Base-by-base conservation (phyloP, 2,888 invertebrate species). In the Hermodice carunculata region DNA sequence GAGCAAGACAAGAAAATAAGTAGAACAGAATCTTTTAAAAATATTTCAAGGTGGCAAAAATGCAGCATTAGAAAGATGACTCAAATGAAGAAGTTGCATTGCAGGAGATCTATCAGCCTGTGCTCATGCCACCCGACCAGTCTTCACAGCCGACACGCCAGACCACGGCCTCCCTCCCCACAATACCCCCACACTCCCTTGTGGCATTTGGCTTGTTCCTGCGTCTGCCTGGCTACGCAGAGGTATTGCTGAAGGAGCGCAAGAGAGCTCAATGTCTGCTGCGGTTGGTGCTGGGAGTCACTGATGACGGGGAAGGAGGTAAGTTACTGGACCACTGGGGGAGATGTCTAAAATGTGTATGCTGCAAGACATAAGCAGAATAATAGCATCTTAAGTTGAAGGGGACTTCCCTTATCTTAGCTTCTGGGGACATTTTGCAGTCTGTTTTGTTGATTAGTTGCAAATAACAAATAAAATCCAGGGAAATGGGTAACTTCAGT, bases 281-380 rank as follows among this genome's bases (percentile, higher is more conserved):
- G 70, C 88, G 96, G 4, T 88, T 97, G 54, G 92, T 95, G 37
- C 89, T 97, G 24, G 97, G 96, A 1, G 95, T 95, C 5, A 92
- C 94, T 2, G 94, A 95, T 78, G 95, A 96, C 81, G 95, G 95
- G 51, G 94, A 95, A 87, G 95, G 95, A 84, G 92, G 92, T 92
- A 78, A 88, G 89, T 44, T 17, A n/a, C n/a, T n/a, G n/a, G n/a
- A n/a, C n/a, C n/a, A n/a, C n/a, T n/a, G n/a, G n/a, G n/a, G n/a
- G n/a, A n/a, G n/a, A n/a, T n/a, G n/a, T n/a, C n/a, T n/a, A n/a
- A n/a, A n/a, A n/a, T n/a, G n/a, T n/a, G n/a, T n/a, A n/a, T n/a
- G n/a, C n/a, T 29, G 11, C 8, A 29, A 22, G 1, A n/a, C 8
- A 29, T 29, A 11, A n/a, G 51, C 28, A 14, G 8, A 26, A 5